Evolutionary conservation across 2,113 vertebrate species (phyloP).

Genomic region (Hiodon alosoides): DNA sequence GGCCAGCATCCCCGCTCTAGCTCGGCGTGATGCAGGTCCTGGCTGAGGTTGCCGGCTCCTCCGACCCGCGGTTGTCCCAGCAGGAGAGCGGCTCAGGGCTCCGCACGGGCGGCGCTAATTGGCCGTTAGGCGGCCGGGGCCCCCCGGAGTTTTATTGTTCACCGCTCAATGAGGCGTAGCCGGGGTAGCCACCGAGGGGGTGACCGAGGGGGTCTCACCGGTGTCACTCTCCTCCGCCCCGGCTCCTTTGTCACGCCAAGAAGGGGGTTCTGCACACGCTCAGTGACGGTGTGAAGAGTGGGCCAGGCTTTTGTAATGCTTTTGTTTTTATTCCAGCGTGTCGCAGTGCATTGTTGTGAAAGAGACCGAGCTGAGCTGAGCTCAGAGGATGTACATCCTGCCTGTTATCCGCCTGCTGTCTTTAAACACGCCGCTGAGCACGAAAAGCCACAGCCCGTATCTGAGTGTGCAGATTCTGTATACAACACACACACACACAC

Average conservation of each 20-base stretch:
- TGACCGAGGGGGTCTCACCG: slow-evolving; percentile 1
- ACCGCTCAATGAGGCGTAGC: slow-evolving; percentile 6
- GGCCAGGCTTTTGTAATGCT: background rate
- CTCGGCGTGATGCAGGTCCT: background rate
- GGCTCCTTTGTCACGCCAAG: background rate
- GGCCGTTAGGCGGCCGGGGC: background rate
- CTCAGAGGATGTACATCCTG: slow-evolving; percentile 30
- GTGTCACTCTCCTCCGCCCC: slow-evolving; percentile 6
- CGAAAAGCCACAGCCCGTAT: no score
- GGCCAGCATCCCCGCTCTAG: background rate
- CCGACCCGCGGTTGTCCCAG: no score
- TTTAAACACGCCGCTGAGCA: no score
- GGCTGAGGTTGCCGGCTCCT: background rate
- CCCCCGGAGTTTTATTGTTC: slow-evolving; percentile 13
- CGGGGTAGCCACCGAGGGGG: background rate
- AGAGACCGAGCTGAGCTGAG: background rate
- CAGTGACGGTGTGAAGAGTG: background rate
- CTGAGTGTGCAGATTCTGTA: no score
- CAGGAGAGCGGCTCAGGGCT: background rate
- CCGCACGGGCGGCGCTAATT: background rate
- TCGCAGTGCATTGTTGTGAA: background rate
- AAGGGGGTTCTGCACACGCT: background rate
- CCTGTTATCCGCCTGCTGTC: background rate
- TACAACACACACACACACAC: no score
- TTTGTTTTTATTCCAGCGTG: background rate